A percentile compares a stretch with the other conserved stretches of the same genome.
These are phyloP conservation scores for Drosophila gaucha DNA, from an alignment of 2,888 invertebrate genomes.

Conservation along the genomic window DNA sequence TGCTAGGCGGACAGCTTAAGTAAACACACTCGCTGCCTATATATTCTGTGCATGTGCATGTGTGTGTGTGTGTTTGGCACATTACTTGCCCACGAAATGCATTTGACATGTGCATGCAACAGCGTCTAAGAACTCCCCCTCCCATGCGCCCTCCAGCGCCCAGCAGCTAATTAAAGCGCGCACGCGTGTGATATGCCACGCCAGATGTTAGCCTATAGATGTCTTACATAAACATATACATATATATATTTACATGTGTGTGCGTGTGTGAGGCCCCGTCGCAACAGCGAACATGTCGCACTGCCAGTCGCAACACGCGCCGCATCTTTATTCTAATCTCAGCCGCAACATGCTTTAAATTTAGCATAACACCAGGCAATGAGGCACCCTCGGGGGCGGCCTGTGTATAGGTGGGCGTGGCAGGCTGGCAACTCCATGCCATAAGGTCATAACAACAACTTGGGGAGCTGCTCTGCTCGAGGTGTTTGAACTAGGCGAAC, in stretches of 20 bases:
- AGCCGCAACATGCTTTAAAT: conserved; percentile 74
- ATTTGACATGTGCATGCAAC: conserved; percentile 68
- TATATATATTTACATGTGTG: not conserved
- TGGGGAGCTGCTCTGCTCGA: conserved; percentile 37
- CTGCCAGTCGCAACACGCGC: conserved; percentile 46
- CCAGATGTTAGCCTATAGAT: conserved; percentile 67
- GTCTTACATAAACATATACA: conserved; percentile 20
- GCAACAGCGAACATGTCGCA: conserved; percentile 54
- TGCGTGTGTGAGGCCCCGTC: conserved; percentile 9
- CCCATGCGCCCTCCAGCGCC: conserved; percentile 3
- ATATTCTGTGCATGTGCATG: not conserved
- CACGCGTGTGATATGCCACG: conserved; percentile 74
- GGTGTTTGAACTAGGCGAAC: conserved; percentile 58
- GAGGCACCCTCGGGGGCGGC: not conserved
- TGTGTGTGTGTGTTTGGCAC: conserved; percentile 31
- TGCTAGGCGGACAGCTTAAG: conserved; percentile 38
- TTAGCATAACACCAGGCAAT: conserved; percentile 66
- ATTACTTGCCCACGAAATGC: conserved; percentile 50
- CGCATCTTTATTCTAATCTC: conserved; percentile 70
- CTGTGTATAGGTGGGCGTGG: not conserved
- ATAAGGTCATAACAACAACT: conserved; percentile 64
- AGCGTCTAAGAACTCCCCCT: not conserved
- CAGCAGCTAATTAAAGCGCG: conserved; percentile 73
- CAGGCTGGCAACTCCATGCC: conserved; percentile 40
- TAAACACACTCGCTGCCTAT: conserved; percentile 49